A percentile compares a stretch with the other conserved stretches of the same genome.
Conservation (phyloP, 2,797 vertebrate species). For the Phrynocephalus forsythii region DNA sequence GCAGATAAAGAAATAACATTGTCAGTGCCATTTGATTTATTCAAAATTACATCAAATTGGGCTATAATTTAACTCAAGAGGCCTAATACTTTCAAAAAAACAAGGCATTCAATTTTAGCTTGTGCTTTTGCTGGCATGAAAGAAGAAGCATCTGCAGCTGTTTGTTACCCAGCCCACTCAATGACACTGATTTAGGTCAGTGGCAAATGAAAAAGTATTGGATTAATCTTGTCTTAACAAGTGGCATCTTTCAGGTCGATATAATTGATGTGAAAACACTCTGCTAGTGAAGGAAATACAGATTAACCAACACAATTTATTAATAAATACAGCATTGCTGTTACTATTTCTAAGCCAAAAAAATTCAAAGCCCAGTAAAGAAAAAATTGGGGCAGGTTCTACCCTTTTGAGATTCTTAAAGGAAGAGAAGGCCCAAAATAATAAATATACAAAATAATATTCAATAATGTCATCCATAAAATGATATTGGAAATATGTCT, state of each 20-base stretch:
- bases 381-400: neutral
- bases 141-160: slow-evolving; percentile 67
- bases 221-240: slow-evolving; percentile 52
- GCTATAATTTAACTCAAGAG: slow-evolving; percentile 66
- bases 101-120: slow-evolving; percentile 72
- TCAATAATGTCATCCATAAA: no score
- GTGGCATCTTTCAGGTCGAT: slow-evolving; percentile 47
- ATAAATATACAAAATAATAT: neutral
- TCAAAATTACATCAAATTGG: slow-evolving; percentile 61
- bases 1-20: slow-evolving; percentile 66
- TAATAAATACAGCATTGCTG: neutral
- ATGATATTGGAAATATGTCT: no score
- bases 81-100: slow-evolving; percentile 67
- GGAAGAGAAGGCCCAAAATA: neutral
- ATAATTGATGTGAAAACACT: slow-evolving; percentile 34
- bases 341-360: neutral
- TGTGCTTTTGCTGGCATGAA: slow-evolving; percentile 61
- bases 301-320: slow-evolving; percentile 24
- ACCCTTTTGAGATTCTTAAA: neutral
- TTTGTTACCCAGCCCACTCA: slow-evolving; percentile 51
- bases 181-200: slow-evolving; percentile 52
- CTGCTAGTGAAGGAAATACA: slow-evolving; percentile 7
- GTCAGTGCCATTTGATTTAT: slow-evolving; percentile 69
- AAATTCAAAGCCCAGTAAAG: neutral
- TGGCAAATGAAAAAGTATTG: slow-evolving; percentile 42